A percentile compares a stretch with the other conserved stretches of the same genome.
phyloP scores from a whole-genome alignment of 2,888 invertebrate species.

The Standfussiana lucernea region DNA sequence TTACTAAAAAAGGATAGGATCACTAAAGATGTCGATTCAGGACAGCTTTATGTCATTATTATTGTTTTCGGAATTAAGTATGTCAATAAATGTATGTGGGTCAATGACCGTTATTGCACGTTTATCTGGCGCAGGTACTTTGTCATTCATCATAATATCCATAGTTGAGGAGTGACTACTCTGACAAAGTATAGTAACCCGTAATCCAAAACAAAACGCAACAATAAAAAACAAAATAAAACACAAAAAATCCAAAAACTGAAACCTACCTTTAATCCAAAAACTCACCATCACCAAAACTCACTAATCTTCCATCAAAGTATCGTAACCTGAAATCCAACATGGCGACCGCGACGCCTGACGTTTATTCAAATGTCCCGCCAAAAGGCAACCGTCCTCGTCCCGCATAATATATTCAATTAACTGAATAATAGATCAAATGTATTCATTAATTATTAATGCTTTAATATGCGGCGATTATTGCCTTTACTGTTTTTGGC shows the following conservation, averaged over 20 bases:
- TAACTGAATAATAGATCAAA: constrained; percentile 66
- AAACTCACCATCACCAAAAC: background rate
- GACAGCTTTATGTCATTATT: no score
- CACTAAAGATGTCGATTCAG: no score
- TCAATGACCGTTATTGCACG: no score
- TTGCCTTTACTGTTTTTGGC: constrained; percentile 23
- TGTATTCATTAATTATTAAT: constrained; percentile 51
- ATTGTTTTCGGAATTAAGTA: no score
- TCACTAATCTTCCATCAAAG: constrained; percentile 18
- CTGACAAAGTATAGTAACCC: no score
- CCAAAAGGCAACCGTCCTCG: constrained; percentile 44
- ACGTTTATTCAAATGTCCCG: constrained; percentile 68
- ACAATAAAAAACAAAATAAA: no score
- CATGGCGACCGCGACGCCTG: constrained; percentile 46
- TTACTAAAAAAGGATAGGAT: no score
- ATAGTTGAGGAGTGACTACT: no score
- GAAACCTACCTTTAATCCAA: background rate
- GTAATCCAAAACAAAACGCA: no score
- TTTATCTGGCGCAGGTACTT: no score
- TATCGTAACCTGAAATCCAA: constrained; percentile 14
- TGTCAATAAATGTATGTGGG: no score
- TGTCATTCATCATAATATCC: no score
- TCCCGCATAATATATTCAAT: constrained; percentile 67
- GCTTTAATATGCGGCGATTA: constrained; percentile 47
- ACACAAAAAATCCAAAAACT: background rate